phyloP scores from a whole-genome alignment of 2,888 invertebrate genomes.

The Ectobius pallidus region DNA sequence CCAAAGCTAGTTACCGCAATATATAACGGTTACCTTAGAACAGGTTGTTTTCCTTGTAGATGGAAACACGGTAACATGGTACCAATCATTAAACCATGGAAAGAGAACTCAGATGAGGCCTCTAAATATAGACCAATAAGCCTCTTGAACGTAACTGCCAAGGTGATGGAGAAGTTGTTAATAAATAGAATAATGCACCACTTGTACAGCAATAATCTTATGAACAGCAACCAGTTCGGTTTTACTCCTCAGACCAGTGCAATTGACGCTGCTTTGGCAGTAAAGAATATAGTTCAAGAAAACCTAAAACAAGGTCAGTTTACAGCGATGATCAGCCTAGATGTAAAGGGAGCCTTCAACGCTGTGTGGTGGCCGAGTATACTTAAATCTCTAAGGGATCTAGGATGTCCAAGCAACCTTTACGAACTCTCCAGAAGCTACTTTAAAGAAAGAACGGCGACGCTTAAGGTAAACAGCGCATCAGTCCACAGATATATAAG shows the following conservation, averaged over 20 bases:
- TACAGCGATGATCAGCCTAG: background rate
- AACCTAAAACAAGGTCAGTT: background rate
- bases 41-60: background rate
- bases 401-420: background rate
- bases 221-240: background rate
- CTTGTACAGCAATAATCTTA: background rate
- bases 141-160: background rate
- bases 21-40: background rate
- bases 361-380: background rate
- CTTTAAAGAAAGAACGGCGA: background rate
- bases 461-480: background rate
- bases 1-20: background rate
- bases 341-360: slow-evolving; percentile 5
- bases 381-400: background rate
- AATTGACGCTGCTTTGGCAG: background rate
- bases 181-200: slow-evolving; percentile 2
- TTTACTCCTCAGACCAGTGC: slow-evolving; percentile 1
- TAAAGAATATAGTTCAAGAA: background rate
- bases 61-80: background rate
- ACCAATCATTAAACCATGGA: background rate
- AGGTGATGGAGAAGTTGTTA: background rate
- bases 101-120: background rate
- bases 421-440: slow-evolving; percentile 14
- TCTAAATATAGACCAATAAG: background rate
- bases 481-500: background rate